Base-by-base conservation (phyloP, 2,113 vertebrate genomes). In the Copsychus sechellarum region DNA sequence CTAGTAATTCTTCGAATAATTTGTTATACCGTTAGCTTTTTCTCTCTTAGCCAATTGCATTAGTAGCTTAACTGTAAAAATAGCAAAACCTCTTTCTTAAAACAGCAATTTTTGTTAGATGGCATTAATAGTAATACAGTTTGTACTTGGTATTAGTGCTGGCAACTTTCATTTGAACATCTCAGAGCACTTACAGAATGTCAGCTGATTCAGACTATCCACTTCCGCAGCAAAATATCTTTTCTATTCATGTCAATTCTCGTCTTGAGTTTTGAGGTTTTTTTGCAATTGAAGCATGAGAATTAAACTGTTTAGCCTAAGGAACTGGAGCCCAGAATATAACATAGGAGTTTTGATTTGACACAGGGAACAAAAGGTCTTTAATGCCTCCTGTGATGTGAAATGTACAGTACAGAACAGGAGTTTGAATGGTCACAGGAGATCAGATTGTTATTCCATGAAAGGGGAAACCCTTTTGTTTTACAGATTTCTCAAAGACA, bases 1-100 rank as follows among this genome's bases (percentile, higher is more conserved):
- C 74, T 83, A 83, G 34, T 83, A 96, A 85, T 96, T 88, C 50
- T 95, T 96, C 89, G 72, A 69, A 47, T 56, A 31, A 48, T 94
- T 97, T 96, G 29, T 91, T 87, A 74, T 72, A 70, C 69, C 48
- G 61, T 96, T 96, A 93, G 60, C 81, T 97, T 90, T 85, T 16
- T 83, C 95, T 93, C 72, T 96, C 8, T 66, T 74, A 93, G 70
- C 62, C n/a, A 91, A 20, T 74, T 56, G 28, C 53, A 19, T 23
- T 77, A 60, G 64, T 82, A 89, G 66, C 14, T 92, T 96, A 91
- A 47, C 87, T 79, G 54, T 81, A 90, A 82, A 84, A 95, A 92
- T 20, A 85, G 51, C 42, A 54, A 81, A 94, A 51, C 4, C 28
- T 21, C 14, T 71, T 86, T 79, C 25, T 84, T 93, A 71, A 91